A percentile compares a stretch with the other conserved stretches of the same genome.
Evolutionary conservation across 1,140 invertebrate genomes (phyloP).

Genomic region (Zaprionus ornatus): DNA sequence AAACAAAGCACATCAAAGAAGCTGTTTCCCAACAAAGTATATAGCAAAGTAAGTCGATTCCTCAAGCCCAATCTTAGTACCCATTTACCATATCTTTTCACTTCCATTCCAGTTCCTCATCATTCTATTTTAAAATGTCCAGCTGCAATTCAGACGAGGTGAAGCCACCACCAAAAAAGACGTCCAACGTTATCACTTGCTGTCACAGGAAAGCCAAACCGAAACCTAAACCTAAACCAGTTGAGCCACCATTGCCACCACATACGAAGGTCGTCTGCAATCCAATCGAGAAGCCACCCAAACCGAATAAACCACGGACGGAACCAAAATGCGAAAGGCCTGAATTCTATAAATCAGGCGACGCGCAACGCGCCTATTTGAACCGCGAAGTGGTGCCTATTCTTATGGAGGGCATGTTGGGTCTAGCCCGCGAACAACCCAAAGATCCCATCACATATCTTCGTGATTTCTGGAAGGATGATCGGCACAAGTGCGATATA

Average conservation of each 20-base stretch:
- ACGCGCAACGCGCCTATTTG: conserved; percentile 42
- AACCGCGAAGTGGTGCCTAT: conserved; percentile 58
- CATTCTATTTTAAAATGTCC: not conserved
- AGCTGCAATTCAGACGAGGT: not conserved
- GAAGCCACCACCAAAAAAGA: not conserved
- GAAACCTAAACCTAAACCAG: not conserved
- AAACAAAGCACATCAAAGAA: not conserved
- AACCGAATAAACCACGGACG: not conserved
- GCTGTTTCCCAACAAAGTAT: not conserved
- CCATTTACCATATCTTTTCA: not conserved
- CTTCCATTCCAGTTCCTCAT: not conserved
- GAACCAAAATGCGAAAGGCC: conserved; percentile 13
- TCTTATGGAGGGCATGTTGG: conserved; percentile 65
- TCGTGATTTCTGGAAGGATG: conserved; percentile 56
- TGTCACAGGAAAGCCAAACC: not conserved
- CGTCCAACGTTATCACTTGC: not conserved
- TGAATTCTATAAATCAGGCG: not conserved
- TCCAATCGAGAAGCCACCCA: conserved; percentile 16
- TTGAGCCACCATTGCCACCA: not conserved
- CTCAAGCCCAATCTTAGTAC: not conserved
- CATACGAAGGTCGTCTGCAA: conserved; percentile 2
- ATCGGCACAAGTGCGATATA: conserved; percentile 58
- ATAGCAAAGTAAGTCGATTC: not conserved
- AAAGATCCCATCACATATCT: conserved; percentile 59
- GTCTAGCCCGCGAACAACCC: conserved; percentile 56